A percentile compares a stretch with the other conserved stretches of the same genome.
phyloP scores from a whole-genome alignment of 2,797 vertebrate species.

The Sebastes baramenuke region DNA sequence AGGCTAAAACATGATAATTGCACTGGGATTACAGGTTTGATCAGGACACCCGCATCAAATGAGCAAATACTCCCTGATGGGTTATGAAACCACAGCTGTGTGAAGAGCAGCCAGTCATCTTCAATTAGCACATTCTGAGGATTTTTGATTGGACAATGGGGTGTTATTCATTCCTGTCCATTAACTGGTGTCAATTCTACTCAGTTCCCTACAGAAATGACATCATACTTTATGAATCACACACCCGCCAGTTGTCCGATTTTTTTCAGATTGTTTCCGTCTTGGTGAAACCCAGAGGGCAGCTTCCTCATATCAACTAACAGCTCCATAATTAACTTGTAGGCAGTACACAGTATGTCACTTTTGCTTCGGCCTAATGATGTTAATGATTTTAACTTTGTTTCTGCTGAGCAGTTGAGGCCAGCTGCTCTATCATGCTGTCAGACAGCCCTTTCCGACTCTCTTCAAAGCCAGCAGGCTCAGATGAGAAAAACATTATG shows the following conservation, averaged over 20 bases:
- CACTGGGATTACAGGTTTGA: background rate
- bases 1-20: background rate
- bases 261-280: background rate
- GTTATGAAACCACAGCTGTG: background rate
- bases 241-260: background rate
- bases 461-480: no score
- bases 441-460: no score
- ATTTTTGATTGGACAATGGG: slow-evolving; percentile 28
- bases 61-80: background rate
- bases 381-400: background rate
- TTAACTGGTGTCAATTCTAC: background rate
- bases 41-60: background rate
- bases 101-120: background rate
- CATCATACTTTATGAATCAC: background rate
- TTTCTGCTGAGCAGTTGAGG: background rate
- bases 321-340: background rate
- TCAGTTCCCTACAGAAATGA: slow-evolving; percentile 1
- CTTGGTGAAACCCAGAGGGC: background rate
- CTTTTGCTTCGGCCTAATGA: background rate
- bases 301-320: background rate
- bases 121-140: background rate
- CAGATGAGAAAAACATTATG: no score
- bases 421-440: background rate
- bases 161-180: background rate
- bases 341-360: background rate